These are phyloP conservation scores for Eueides isabella DNA, from an alignment of 1,140 invertebrate species.

Conservation along the genomic window DNA sequence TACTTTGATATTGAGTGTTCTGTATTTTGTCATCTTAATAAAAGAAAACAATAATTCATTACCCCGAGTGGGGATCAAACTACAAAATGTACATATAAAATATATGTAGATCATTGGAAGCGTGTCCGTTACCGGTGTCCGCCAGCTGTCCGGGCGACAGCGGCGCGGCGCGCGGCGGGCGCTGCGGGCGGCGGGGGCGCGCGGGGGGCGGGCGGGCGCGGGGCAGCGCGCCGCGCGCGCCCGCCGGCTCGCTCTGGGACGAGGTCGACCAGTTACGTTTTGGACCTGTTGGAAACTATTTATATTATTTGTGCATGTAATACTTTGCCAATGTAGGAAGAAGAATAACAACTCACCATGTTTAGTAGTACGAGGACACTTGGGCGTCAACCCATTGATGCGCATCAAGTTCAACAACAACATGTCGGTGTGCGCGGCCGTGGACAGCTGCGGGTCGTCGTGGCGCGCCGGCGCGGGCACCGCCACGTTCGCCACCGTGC, in stretches of 20 bases:
- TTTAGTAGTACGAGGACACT: slow-evolving; percentile 43
- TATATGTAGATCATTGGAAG: too few species aligned
- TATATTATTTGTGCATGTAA: too few species aligned
- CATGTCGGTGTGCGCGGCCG: slow-evolving; percentile 71
- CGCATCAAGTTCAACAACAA: slow-evolving; percentile 74
- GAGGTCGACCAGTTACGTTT: slow-evolving; percentile 58
- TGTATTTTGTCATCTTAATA: too few species aligned
- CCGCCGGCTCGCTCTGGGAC: slow-evolving; percentile 17
- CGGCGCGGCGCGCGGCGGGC: slow-evolving; percentile 37
- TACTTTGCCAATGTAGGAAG: too few species aligned
- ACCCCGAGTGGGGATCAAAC: too few species aligned
- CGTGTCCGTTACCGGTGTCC: not conserved
- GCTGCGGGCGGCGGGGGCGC: slow-evolving; percentile 31
- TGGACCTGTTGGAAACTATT: slow-evolving; percentile 37
- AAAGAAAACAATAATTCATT: too few species aligned
- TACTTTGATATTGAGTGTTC: too few species aligned
- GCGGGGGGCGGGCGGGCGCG: slow-evolving; percentile 16
- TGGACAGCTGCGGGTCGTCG: slow-evolving; percentile 69
- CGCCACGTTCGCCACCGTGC: slow-evolving; percentile 34
- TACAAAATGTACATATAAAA: too few species aligned
- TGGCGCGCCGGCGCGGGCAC: slow-evolving; percentile 30
- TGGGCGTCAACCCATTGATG: slow-evolving; percentile 72
- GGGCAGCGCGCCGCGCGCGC: slow-evolving; percentile 17
- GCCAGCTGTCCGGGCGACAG: slow-evolving; percentile 58
- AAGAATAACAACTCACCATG: slow-evolving; percentile 44